Evolutionary conservation across 1,140 invertebrate genomes (phyloP), one percentile per base, ranked within the genome.

Genomic region (Drosophila melanica): DNA sequence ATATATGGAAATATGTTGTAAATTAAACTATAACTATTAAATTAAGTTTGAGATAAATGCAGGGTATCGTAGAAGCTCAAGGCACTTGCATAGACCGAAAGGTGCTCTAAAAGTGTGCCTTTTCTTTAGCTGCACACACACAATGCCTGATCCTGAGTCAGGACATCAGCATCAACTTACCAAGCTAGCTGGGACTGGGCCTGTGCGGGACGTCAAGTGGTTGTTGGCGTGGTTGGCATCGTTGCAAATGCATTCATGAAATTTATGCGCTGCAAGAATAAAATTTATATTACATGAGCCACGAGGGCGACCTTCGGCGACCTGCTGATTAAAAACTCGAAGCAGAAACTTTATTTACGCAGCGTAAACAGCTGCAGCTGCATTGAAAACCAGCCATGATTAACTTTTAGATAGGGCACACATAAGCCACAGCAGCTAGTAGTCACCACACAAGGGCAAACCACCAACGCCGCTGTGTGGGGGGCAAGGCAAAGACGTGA

Each of bases 211-310:
- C 23, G 16, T 42, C 42, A 35, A 45, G 37, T 54, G 18, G 48
- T 20, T 10, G 48, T 20, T 7, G 18, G n/a, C 1, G 23, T 12
- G 33, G 54, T 33, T 27, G n/a, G 12, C 16, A n/a, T 37, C 37
- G 51, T 18, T 27, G 27, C 45, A 80, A 71, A 80, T 82, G 80
- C 74, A 82, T 82, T 82, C 79, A 82, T 82, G 75, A 79, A 72
- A 84, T 79, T 70, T 81, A 79, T 62, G 76, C 63, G 55, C 67
- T 68, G 53, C 71, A 72, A 81, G 79, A 82, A 82, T 76, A 63
- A 82, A 82, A 82, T 82, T 76, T 82, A 82, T 82, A 79, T 79
- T 76, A 72, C 75, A 82, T 84, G 80, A 82, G 79, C 45, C 39
- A 62, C 44, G 45, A n/a, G 66, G 39, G 37, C 71, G 80, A 82